phyloP scores from a whole-genome alignment of 2,113 vertebrate genomes.

The Cavia porcellus region DNA sequence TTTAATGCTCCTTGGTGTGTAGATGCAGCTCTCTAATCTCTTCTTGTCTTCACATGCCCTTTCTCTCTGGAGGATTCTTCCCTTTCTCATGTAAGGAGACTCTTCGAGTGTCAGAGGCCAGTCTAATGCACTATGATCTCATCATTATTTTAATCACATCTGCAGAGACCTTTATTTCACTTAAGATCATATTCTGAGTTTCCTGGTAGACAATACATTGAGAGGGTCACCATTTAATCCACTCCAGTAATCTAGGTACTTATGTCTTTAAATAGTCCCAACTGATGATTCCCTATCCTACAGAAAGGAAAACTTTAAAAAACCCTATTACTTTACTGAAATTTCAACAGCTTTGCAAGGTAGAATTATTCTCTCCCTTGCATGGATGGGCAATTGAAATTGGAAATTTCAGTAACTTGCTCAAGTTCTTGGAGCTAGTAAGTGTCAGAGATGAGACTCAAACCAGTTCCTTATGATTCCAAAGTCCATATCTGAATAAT shows the following conservation, averaged over 20 bases:
- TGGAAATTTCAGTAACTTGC: neutral
- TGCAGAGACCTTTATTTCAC: neutral
- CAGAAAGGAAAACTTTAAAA: neutral
- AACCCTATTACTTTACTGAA: neutral
- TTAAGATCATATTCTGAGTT: constrained; percentile 3
- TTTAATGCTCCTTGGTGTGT: neutral
- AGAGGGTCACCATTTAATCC: neutral
- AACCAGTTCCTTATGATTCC: neutral
- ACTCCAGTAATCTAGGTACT: neutral
- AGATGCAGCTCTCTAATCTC: neutral
- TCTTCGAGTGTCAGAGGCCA: neutral
- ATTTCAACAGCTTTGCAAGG: neutral
- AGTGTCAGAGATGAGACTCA: neutral
- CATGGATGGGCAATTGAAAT: neutral
- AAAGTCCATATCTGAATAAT: neutral
- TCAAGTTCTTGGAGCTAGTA: neutral
- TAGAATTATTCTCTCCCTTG: neutral
- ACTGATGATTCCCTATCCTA: neutral
- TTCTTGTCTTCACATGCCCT: neutral
- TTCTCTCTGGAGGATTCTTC: neutral
- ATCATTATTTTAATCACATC: neutral
- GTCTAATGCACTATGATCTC: neutral
- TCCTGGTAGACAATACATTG: neutral
- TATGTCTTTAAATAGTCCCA: neutral
- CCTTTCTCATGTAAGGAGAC: neutral